Evolutionary conservation across 2,888 invertebrate species (phyloP).

Genomic region (Galeopsomyia nigrocyanea): DNA sequence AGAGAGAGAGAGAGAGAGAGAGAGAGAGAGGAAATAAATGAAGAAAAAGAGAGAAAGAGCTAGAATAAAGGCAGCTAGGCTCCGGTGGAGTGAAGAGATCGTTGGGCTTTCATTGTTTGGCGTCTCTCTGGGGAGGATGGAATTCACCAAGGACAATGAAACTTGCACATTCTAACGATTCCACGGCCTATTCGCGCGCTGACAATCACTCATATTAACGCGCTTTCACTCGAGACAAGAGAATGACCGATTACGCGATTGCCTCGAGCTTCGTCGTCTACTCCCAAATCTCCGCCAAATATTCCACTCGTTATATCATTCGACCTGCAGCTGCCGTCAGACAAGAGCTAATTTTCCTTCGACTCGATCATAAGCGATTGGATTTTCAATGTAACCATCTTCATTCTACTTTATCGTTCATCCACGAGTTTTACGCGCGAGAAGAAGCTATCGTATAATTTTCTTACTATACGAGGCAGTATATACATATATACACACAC

Average conservation of each 20-base stretch:
- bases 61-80: constrained; percentile 1
- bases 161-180: no score
- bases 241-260: constrained; percentile 20
- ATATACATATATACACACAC: no score
- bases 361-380: neutral
- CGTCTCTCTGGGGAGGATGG: constrained; percentile 8
- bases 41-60: constrained; percentile 4
- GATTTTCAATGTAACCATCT: neutral
- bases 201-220: constrained; percentile 28
- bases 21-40: constrained; percentile 11
- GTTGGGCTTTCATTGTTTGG: constrained; percentile 13
- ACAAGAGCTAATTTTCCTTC: no score
- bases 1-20: constrained; percentile 11
- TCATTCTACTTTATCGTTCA: no score
- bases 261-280: no score
- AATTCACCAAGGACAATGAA: constrained; percentile 2
- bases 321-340: neutral
- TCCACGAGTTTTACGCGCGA: no score
- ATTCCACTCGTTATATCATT: neutral
- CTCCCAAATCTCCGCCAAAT: no score
- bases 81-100: neutral
- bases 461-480: no score
- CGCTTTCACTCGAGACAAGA: constrained; percentile 15
- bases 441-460: neutral
- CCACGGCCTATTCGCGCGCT: neutral